Percentiles rank a stretch among this genome's conserved stretches.
These are phyloP conservation scores for Dryas iulia DNA, from an alignment of 1,140 invertebrate species.

Conservation along the genomic window DNA sequence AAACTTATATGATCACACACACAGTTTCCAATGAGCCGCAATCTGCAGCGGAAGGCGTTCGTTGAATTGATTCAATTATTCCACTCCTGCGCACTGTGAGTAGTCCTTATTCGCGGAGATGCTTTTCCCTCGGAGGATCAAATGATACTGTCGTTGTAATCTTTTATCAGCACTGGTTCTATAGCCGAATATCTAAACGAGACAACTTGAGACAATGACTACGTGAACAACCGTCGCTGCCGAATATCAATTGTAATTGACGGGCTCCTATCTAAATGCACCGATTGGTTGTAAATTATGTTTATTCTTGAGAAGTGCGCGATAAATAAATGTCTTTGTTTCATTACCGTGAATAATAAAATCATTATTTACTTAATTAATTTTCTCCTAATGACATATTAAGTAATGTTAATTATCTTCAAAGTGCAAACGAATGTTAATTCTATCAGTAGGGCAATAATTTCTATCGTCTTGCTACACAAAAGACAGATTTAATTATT, in stretches of 20 bases:
- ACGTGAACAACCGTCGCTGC: conserved; percentile 45
- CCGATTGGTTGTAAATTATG: conserved; percentile 65
- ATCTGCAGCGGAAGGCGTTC: conserved; percentile 62
- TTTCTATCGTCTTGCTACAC: too few species aligned
- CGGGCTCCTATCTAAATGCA: conserved; percentile 59
- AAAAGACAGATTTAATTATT: too few species aligned
- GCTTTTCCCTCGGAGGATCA: conserved; percentile 58
- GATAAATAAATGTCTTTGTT: conserved; percentile 66
- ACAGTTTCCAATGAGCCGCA: conserved; percentile 43
- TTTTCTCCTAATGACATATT: conserved; percentile 10
- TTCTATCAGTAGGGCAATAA: too few species aligned
- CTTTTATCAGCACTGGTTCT: conserved; percentile 67
- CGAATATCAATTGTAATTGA: conserved; percentile 60
- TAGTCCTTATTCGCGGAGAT: conserved; percentile 37
- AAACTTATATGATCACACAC: conserved; percentile 22
- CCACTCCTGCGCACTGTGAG: conserved; percentile 36
- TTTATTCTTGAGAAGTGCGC: conserved; percentile 53
- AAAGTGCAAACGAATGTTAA: neutral
- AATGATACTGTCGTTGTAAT: conserved; percentile 66
- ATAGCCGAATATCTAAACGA: conserved; percentile 43
- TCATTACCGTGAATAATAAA: neutral
- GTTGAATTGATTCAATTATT: conserved; percentile 73
- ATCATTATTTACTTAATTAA: neutral
- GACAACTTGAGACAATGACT: conserved; percentile 44
- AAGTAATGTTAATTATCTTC: conserved; percentile 6